Percentiles rank a stretch among this genome's conserved stretches.
Evolutionary conservation across 2,113 vertebrate genomes (phyloP).

Genomic region (Hemicordylus capensis): DNA sequence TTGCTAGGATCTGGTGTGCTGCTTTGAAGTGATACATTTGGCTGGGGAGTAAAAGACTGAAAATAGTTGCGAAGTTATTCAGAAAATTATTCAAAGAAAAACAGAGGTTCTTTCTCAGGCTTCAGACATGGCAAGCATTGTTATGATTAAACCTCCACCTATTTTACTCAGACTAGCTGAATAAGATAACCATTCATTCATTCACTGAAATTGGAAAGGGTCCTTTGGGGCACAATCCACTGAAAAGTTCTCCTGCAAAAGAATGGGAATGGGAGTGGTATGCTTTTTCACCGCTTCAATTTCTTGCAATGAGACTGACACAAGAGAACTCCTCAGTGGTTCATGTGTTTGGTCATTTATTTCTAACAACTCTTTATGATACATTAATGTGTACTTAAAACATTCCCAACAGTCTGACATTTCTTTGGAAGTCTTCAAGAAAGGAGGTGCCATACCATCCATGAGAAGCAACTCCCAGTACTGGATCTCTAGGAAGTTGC

Average conservation of each 20-base stretch:
- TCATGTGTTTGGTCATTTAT: neutral
- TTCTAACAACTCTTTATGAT: neutral
- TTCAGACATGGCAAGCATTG: constrained; percentile 50
- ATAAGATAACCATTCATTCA: constrained; percentile 39
- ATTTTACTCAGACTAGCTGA: constrained; percentile 58
- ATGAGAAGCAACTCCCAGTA: neutral
- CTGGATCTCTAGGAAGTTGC: no score
- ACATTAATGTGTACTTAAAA: neutral
- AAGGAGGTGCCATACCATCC: neutral
- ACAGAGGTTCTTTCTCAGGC: constrained; percentile 51
- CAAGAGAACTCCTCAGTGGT: neutral
- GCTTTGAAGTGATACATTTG: neutral
- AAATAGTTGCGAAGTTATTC: constrained; percentile 48
- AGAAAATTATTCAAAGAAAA: constrained; percentile 47
- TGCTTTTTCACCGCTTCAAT: neutral
- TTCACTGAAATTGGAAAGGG: neutral
- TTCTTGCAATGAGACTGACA: neutral
- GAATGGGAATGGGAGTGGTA: neutral
- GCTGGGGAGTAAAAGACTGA: constrained; percentile 34
- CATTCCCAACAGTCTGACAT: neutral
- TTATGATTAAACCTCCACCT: constrained; percentile 57
- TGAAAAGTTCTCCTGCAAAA: neutral
- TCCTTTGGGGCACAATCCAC: no score
- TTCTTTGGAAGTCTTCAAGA: neutral
- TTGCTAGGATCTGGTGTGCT: constrained; percentile 8